phyloP scores from a whole-genome alignment of 2,113 vertebrate species.

The Xiphias gladius region DNA sequence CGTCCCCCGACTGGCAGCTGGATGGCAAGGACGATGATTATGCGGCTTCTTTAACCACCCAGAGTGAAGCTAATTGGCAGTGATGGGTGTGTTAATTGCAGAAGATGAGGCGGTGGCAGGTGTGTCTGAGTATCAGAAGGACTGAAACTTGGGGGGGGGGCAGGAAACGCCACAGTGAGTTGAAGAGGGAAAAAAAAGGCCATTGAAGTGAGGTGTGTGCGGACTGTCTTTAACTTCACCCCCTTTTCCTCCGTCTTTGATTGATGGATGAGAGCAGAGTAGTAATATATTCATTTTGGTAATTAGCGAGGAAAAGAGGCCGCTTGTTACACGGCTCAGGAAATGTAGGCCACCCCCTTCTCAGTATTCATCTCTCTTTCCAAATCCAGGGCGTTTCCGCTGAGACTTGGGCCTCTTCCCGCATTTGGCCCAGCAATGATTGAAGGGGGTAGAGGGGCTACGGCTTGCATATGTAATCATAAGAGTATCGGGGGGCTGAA shows the following conservation, averaged over 20 bases:
- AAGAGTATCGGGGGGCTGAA: constrained; percentile 31
- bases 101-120: constrained; percentile 69
- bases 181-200: constrained; percentile 17
- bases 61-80: constrained; percentile 79
- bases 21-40: constrained; percentile 70
- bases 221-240: constrained; percentile 30
- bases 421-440: constrained; percentile 63
- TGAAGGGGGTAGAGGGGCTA: constrained; percentile 65
- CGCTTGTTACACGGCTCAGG: constrained; percentile 56
- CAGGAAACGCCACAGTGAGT: constrained; percentile 34
- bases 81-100: constrained; percentile 82
- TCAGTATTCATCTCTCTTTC: constrained; percentile 61
- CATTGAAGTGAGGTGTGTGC: constrained; percentile 43
- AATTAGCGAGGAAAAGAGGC: constrained; percentile 79
- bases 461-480: constrained; percentile 56
- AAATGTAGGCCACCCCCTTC: constrained; percentile 72
- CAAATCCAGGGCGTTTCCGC: constrained; percentile 74
- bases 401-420: constrained; percentile 69
- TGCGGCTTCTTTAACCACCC: constrained; percentile 77
- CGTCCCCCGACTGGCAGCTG: constrained; percentile 53
- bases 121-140: constrained; percentile 61
- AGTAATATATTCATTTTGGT: constrained; percentile 76
- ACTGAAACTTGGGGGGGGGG: constrained; percentile 29
- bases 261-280: constrained; percentile 67
- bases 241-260: constrained; percentile 48